phyloP scores from a whole-genome alignment of 2,888 invertebrate species.

The Rotaria socialis region DNA sequence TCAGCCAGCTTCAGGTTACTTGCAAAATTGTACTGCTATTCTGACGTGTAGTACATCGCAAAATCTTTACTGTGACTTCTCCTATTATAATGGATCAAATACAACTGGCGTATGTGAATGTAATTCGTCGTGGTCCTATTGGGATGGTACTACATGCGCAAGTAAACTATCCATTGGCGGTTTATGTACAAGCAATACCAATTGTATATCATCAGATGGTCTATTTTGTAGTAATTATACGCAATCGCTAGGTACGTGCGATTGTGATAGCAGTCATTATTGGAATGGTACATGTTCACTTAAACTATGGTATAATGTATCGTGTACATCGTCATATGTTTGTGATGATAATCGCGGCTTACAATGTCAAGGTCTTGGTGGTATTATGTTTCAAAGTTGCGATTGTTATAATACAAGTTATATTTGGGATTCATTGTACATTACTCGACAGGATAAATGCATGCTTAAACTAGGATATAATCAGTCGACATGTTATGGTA shows the following conservation, averaged over 20 bases:
- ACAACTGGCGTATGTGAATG: neutral
- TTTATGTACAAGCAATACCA: neutral
- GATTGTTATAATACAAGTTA: conserved; percentile 19
- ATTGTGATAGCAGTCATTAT: conserved; percentile 10
- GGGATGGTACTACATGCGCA: conserved; percentile 1
- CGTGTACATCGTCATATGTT: neutral
- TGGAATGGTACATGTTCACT: neutral
- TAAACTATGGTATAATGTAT: neutral
- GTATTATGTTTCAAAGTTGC: neutral
- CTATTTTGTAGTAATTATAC: neutral
- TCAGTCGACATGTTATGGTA: neutral
- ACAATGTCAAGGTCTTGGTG: conserved; percentile 1
- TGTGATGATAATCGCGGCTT: conserved; percentile 38
- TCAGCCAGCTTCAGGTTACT: neutral
- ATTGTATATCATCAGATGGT: neutral
- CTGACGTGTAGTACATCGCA: neutral
- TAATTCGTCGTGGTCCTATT: neutral
- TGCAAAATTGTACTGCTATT: neutral
- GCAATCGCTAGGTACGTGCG: neutral
- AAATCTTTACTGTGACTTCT: neutral
- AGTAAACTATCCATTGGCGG: conserved; percentile 21
- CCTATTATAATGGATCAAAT: neutral
- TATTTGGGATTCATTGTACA: conserved; percentile 26
- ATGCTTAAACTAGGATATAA: neutral
- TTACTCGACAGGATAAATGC: neutral